phyloP scores from a whole-genome alignment of 2,797 vertebrate genomes.

The Gymnothorax reevesii region DNA sequence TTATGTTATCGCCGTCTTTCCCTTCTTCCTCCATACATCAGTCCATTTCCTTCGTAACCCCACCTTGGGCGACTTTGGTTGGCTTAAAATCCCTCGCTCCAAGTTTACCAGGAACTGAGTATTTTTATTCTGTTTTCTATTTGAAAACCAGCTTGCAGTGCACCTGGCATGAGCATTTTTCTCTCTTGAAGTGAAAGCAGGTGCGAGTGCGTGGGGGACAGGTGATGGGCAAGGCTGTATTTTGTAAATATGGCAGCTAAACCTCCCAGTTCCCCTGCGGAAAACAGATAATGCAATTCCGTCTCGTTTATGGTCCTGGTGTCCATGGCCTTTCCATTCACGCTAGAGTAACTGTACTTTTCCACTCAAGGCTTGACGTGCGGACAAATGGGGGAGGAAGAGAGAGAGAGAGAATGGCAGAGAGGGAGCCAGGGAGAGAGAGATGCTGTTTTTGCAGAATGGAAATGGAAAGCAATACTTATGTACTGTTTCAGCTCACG shows the following conservation, averaged over 20 bases:
- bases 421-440: background rate
- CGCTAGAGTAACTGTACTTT: background rate
- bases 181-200: background rate
- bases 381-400: background rate
- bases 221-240: background rate
- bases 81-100: background rate
- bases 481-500: background rate
- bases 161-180: background rate
- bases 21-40: background rate
- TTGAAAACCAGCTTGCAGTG: background rate
- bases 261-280: background rate
- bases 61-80: background rate
- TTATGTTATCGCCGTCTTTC: background rate
- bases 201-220: background rate
- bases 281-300: background rate
- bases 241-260: background rate
- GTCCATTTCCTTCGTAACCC: background rate
- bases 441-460: background rate
- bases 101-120: background rate
- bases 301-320: background rate
- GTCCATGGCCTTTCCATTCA: background rate
- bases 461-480: conserved; percentile 4
- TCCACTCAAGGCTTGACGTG: background rate
- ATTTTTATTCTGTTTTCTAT: background rate
- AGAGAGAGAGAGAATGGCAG: background rate